Evolutionary conservation across 2,888 invertebrate genomes (phyloP).

Genomic region (Rhorus exstirpatorius): DNA sequence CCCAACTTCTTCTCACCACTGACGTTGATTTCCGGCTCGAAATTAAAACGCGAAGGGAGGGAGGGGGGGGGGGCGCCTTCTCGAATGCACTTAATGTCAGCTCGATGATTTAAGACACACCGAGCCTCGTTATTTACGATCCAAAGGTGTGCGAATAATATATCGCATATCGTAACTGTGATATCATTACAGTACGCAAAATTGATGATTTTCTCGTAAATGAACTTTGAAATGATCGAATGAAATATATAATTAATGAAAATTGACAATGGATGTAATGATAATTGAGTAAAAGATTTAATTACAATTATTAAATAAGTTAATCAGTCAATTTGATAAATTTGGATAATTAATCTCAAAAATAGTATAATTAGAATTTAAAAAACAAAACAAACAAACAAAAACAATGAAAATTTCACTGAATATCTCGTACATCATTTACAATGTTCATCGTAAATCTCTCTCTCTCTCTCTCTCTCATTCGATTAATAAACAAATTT

Average conservation of each 20-base stretch:
- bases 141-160: conserved; percentile 61
- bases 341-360: too few relatives aligned
- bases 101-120: conserved; percentile 59
- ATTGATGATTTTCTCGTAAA: conserved; percentile 19
- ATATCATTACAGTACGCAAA: conserved; percentile 13
- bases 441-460: too few relatives aligned
- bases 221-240: conserved; percentile 2
- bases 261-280: neutral
- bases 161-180: conserved; percentile 23
- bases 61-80: conserved; percentile 11
- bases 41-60: conserved; percentile 19
- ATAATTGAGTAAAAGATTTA: neutral
- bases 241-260: neutral
- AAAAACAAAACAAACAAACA: too few relatives aligned
- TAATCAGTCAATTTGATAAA: too few relatives aligned
- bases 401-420: too few relatives aligned
- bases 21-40: conserved; percentile 45
- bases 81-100: conserved; percentile 56
- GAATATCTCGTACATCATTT: too few relatives aligned
- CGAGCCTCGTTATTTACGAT: conserved; percentile 58
- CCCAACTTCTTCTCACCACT: conserved; percentile 9
- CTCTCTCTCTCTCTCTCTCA: too few relatives aligned
- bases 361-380: neutral
- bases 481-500: conserved; percentile 9
- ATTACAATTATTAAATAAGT: too few relatives aligned